Evolutionary conservation across 2,888 invertebrate species (phyloP), one percentile per base, ranked within the genome.

Genomic region (Cartodere bifasciata): DNA sequence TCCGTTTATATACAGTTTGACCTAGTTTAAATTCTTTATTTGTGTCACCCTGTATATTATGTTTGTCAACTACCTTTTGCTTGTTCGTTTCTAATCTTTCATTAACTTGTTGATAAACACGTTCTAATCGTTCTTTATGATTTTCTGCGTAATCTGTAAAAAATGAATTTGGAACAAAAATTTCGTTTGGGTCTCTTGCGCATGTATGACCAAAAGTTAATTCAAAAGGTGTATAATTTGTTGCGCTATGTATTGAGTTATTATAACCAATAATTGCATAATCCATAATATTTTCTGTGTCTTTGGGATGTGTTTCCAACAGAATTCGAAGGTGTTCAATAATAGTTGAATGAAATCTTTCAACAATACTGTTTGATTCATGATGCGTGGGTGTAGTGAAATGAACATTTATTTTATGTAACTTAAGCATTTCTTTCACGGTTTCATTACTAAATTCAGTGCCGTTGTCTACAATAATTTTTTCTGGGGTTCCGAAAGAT

Each of bases 351-450:
- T 23, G 11, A 23, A 11, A 28, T 28, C 20, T 10, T 17, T 28
- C 12, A 11, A 28, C 21, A 12, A 28, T 28, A 13, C 13, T 21
- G 11, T 28, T 14, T 17, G 28, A 17, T 4, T 28, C 28, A 11
- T 28, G 28, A 6, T 28, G 4, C n/a, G n/a, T n/a, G n/a, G n/a
- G 28, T 14, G 29, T 29, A 3, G 22, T 22, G 14, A 29, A 22
- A 22, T 29, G 13, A 14, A 29, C 14, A n/a, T 29, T 29, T 13
- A 14, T 22, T 22, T 29, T 15, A 14, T 4, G 23, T 3, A 10
- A 23, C 10, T 22, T 15, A 12, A 29, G 10, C 6, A 29, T 9
- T 12, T 29, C 29, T 21, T 29, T 12, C 4, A 25, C n/a, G 4
- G 14, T 12, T n/a, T 25, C 13, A 21, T 14, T 16, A 13, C 15